Conservation (phyloP, 2,888 invertebrate species). For the Hirtodrosophila alboralis region DNA sequence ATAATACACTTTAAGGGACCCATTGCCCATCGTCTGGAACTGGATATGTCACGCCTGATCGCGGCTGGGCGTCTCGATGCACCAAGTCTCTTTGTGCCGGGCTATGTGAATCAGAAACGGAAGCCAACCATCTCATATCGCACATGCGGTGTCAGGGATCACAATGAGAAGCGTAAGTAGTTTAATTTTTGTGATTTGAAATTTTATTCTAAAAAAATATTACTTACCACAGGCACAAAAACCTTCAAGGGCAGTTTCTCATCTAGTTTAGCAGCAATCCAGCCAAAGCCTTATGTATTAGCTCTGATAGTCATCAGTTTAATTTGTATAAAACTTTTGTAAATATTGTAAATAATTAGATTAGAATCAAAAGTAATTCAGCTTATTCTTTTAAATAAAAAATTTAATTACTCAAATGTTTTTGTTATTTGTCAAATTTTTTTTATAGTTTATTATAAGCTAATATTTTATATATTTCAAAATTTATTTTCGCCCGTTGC, state of each 20-base stretch:
- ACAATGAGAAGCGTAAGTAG: slow-evolving; percentile 87
- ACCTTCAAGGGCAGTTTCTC: slow-evolving; percentile 57
- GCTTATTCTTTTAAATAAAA: neutral
- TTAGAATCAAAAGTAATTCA: neutral
- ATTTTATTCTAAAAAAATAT: no score
- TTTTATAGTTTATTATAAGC: no score
- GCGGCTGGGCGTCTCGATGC: slow-evolving; percentile 89
- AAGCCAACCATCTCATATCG: slow-evolving; percentile 90
- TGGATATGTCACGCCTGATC: slow-evolving; percentile 90
- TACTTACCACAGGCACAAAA: slow-evolving; percentile 63
- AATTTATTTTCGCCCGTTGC: no score
- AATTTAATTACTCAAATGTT: neutral
- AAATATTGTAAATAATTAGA: slow-evolving; percentile 12
- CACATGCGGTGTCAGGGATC: slow-evolving; percentile 90
- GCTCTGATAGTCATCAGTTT: slow-evolving; percentile 58
- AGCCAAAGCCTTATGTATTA: slow-evolving; percentile 59
- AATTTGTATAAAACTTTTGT: slow-evolving; percentile 29
- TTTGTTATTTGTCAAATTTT: no score
- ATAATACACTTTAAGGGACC: slow-evolving; percentile 94
- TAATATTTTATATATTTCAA: no score
- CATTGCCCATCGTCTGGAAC: slow-evolving; percentile 90
- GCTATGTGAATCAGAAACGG: slow-evolving; percentile 89
- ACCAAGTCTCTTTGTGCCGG: slow-evolving; percentile 91
- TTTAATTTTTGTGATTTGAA: neutral
- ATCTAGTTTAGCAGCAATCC: slow-evolving; percentile 42